Percentiles rank a stretch among this genome's conserved stretches.
phyloP scores from a whole-genome alignment of 2,888 invertebrate species.

The Leuctra nigra region DNA sequence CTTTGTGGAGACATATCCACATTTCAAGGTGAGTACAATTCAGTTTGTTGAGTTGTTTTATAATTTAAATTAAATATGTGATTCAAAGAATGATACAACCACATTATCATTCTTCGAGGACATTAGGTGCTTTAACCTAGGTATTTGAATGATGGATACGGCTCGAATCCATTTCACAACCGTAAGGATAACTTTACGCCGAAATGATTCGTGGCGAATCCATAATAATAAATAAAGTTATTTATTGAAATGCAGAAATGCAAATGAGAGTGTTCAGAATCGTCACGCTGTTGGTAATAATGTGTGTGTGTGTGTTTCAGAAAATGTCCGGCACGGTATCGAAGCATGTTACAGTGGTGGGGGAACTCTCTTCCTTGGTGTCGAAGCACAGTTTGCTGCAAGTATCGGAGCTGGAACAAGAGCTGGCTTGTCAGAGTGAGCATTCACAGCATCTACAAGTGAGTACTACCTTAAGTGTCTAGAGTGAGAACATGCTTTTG shows the following conservation, averaged over 20 bases:
- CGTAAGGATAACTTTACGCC: too few relatives aligned
- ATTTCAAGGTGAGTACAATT: conserved; percentile 66
- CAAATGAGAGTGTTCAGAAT: too few relatives aligned
- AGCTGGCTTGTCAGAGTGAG: conserved; percentile 81
- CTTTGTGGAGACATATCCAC: conserved; percentile 96
- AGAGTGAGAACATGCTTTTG: too few relatives aligned
- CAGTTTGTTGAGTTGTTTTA: background rate
- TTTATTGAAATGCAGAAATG: too few relatives aligned
- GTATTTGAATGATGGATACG: too few relatives aligned
- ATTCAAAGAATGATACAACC: too few relatives aligned
- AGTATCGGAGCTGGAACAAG: conserved; percentile 90
- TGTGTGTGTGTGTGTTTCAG: conserved; percentile 34
- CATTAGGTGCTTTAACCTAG: too few relatives aligned
- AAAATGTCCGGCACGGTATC: conserved; percentile 94
- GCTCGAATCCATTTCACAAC: too few relatives aligned
- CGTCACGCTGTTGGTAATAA: background rate
- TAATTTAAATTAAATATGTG: too few relatives aligned
- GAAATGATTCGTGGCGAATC: too few relatives aligned
- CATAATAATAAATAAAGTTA: too few relatives aligned
- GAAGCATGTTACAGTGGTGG: conserved; percentile 95
- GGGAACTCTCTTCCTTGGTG: conserved; percentile 85
- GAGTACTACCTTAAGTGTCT: conserved; percentile 24
- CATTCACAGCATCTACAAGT: conserved; percentile 67
- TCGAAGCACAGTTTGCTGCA: conserved; percentile 71
- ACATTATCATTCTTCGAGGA: too few relatives aligned